Percentiles rank a stretch among this genome's conserved stretches.
Evolutionary conservation across 2,797 vertebrate species (phyloP).

Genomic region (Simalia tracyae): DNA sequence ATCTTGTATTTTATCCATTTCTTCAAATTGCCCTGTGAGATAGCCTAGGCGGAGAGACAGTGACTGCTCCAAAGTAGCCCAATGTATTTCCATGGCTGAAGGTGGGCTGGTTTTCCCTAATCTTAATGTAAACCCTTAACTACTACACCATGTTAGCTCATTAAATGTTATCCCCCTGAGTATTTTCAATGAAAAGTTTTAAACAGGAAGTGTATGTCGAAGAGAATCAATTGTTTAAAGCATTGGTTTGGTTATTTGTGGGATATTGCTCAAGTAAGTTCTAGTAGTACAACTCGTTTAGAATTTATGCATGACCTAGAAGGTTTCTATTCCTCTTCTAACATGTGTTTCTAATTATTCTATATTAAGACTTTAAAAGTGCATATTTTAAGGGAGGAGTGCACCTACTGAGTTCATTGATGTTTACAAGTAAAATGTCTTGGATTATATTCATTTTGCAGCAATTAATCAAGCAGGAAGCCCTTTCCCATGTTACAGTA

Average conservation of each 20-base stretch:
- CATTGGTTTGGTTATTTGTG: not conserved
- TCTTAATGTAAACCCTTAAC: not conserved
- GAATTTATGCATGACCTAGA: not conserved
- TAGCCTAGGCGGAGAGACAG: not conserved
- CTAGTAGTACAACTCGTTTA: not conserved
- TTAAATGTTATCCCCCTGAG: not conserved
- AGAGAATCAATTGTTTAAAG: not conserved
- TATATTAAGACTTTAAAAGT: not conserved
- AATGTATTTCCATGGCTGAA: not conserved
- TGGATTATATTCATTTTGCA: not conserved
- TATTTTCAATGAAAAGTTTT: not conserved
- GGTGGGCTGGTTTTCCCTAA: not conserved
- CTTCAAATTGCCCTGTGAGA: not conserved
- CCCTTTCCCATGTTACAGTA: not conserved
- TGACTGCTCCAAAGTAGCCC: not conserved
- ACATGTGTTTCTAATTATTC: not conserved
- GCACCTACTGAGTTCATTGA: not conserved
- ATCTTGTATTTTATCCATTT: not conserved
- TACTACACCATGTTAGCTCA: not conserved
- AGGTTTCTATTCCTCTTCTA: not conserved
- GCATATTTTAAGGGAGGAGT: not conserved
- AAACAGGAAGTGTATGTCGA: not conserved
- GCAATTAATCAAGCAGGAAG: not conserved
- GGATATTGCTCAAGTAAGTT: not conserved
- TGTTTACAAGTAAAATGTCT: not conserved